Percentiles rank a stretch among this genome's conserved stretches.
Conservation (phyloP, 2,113 vertebrate species). For the Peromyscus maniculatus region DNA sequence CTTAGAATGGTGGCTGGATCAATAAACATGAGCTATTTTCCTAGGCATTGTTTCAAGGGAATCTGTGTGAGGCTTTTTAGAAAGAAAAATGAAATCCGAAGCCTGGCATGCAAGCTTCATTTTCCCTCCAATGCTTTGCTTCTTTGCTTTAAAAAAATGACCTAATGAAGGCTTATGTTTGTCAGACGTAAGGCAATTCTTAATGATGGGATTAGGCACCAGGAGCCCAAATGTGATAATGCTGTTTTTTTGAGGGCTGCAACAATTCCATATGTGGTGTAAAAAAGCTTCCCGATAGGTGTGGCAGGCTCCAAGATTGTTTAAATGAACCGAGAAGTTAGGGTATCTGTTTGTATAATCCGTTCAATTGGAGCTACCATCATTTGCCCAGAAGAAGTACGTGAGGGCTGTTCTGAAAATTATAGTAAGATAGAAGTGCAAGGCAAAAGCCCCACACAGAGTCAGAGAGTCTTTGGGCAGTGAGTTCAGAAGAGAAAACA, state of each 20-base stretch:
- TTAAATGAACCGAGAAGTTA: conserved; percentile 35
- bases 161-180: conserved; percentile 7
- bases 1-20: not conserved
- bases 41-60: not conserved
- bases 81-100: conserved; percentile 37
- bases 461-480: not conserved
- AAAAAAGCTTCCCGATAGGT: not conserved
- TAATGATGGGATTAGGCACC: not conserved
- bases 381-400: conserved; percentile 25
- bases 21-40: conserved; percentile 14
- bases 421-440: conserved; percentile 34
- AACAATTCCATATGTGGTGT: not conserved
- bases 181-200: not conserved
- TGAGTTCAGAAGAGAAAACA: conserved; percentile 23
- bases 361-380: not conserved
- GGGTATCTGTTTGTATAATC: conserved; percentile 26
- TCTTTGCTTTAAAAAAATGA: not conserved
- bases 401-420: conserved; percentile 31
- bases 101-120: not conserved
- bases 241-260: not conserved
- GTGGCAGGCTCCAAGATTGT: not conserved
- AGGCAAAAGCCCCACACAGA: not conserved
- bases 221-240: not conserved
- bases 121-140: not conserved
- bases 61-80: not conserved